Base-by-base conservation (phyloP, 2,797 vertebrate species). In the Hylomyscus alleni region DNA sequence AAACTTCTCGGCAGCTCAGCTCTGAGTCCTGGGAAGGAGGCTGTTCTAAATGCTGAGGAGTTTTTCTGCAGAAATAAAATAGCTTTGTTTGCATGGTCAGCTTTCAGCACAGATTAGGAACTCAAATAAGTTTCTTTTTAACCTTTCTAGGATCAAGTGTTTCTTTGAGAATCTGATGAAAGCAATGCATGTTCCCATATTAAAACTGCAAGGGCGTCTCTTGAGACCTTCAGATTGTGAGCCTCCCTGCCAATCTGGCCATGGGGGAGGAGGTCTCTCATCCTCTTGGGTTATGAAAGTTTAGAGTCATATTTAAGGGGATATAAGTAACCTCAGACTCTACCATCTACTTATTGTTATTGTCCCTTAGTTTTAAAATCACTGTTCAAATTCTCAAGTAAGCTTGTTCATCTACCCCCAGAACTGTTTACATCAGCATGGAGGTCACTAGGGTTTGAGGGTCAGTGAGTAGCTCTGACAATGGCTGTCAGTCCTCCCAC, bases 61-160 rank as follows among this genome's bases (percentile, higher is more conserved):
- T 67, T 96, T 94, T 87, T 84, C 73, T 72, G 65, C 44, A 77
- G 73, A 97, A 94, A 93, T 86, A 54, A 78, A 82, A 90, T n/a
- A 88, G 78, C 67, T 86, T 52, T 40, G 83, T 65, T 19, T 31
- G 80, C 47, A 9, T 12, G 47, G 31, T 3, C 34, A 47, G 58
- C 54, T 91, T 91, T 80, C 54, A 89, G 10, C 52, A 24, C 34
- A 24, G 69, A 52, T 69, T 47, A 85, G 67, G 54, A 19, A 62
- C 88, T 58, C 29, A 52, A 44, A 40, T 47, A 62, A 47, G 34
- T 75, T 12, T 37, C 20, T 90, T 17, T 26, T 82, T 6, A 60
- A 60, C 47, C 47, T 87, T 87, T 83, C 44, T 89, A 50, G 47
- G 37, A 54, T 65, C 60, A 58, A 80, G 17, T 31, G 5, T 82